Conservation (phyloP, 2,888 invertebrate species). For the Didymodactylos carnosus region DNA sequence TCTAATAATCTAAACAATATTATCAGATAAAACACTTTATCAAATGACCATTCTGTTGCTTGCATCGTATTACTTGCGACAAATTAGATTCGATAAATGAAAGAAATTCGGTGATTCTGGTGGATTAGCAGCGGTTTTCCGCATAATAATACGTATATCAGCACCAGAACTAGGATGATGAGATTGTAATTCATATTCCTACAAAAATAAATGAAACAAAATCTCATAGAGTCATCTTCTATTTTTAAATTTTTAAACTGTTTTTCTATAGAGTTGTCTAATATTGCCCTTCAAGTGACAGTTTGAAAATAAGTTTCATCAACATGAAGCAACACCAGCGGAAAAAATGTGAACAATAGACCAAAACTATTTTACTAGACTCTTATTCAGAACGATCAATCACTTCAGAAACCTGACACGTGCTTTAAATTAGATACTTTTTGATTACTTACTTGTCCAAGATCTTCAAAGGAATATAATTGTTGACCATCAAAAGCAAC, state of each 20-base stretch:
- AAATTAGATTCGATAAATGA: slow-evolving; percentile 28
- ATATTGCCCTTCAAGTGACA: too few species aligned
- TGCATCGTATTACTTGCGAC: slow-evolving; percentile 21
- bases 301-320: too few species aligned
- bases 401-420: too few species aligned
- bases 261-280: too few species aligned
- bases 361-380: too few species aligned
- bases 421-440: too few species aligned
- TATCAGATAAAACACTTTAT: too few species aligned
- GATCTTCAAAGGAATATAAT: slow-evolving; percentile 21
- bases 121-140: slow-evolving; percentile 11
- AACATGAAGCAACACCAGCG: too few species aligned
- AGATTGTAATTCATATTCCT: neutral
- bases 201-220: neutral
- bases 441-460: neutral
- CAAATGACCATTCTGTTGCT: too few species aligned
- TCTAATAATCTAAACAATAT: slow-evolving; percentile 1
- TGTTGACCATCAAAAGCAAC: slow-evolving; percentile 29
- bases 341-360: too few species aligned
- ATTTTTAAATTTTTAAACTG: neutral
- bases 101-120: slow-evolving; percentile 22
- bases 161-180: neutral
- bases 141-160: slow-evolving; percentile 4
- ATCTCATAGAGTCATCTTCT: neutral
- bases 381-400: too few species aligned